Evolutionary conservation across 2,888 invertebrate genomes (phyloP), one percentile per base, ranked within the genome.

Genomic region (Luperina nickerlii): DNA sequence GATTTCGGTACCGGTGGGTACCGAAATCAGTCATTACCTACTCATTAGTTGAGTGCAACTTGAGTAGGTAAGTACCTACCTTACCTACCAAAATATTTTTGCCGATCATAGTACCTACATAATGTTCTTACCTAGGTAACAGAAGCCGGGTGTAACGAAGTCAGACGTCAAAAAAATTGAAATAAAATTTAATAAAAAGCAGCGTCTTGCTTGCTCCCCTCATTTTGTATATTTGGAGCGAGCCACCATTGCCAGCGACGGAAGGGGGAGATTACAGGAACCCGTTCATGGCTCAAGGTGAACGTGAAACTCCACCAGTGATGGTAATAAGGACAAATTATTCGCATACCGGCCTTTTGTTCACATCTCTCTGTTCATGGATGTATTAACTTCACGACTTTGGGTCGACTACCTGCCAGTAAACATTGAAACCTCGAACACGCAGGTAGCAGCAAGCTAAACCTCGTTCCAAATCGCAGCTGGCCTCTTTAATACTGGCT

Each of bases 331-430:
- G 93, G 91, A 95, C 94, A 93, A 94, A 95, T 95, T 95, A 95
- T 95, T 95, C 94, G 94, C 94, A 95, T 96, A 92, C 95, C 94
- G 91, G 87, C 93, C 94, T 94, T 96, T 95, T 95, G 95, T 95
- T 95, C 94, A 94, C 92, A 91, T 94, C 92, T 92, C 91, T 66
- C 93, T 93, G 94, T 94, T 94, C 94, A 95, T 92, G 94, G 94
- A 92, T 93, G 92, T 92, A 89, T 92, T 92, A 90, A 90, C 90
- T 90, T 84, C 86, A 90, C 89, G 88, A 90, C 86, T 90, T 91
- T 91, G 91, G 93, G 93, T 91, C 92, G 92, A 87, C 93, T 95
- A 94, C 94, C 95, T 95, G 94, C 91, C 88, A 67, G 72, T 87
- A 82, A 87, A 83, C 82, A 81, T 83, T 84, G 86, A 81, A 88